Conservation (phyloP, 53 echinoderm and acorn worm species). For the Henricia sp. region DNA sequence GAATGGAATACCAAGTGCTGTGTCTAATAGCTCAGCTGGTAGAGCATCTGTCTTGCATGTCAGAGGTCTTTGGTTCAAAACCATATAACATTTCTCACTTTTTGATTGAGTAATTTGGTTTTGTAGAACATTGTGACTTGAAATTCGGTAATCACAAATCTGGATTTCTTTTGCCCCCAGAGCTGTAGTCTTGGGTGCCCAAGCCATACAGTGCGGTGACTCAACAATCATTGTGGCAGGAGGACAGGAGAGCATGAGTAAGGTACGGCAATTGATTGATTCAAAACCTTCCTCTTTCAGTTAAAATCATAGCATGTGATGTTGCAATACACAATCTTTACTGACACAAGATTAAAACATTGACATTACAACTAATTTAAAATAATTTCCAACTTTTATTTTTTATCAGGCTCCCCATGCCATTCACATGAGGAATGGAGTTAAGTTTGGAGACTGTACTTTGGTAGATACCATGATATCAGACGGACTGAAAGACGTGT, state of each 20-base stretch:
- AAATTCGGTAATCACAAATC: too few relatives aligned
- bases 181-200: constrained; percentile 78
- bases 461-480: constrained; percentile 77
- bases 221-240: constrained; percentile 85
- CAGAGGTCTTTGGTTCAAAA: too few relatives aligned
- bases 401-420: constrained; percentile 84
- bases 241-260: constrained; percentile 95
- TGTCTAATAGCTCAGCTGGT: too few relatives aligned
- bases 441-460: constrained; percentile 84
- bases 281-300: neutral
- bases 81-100: too few relatives aligned
- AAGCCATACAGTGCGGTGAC: constrained; percentile 88
- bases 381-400: constrained; percentile 3
- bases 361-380: too few relatives aligned
- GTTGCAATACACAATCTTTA: neutral
- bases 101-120: too few relatives aligned
- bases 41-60: too few relatives aligned
- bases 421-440: constrained; percentile 85
- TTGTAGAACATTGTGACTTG: too few relatives aligned
- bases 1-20: too few relatives aligned
- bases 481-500: constrained; percentile 92
- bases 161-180: constrained; percentile 13
- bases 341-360: too few relatives aligned
- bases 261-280: constrained; percentile 53
- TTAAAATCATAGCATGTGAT: neutral